A percentile compares a stretch with the other conserved stretches of the same genome.
phyloP scores from a whole-genome alignment of 2,888 invertebrate genomes.

The Pilophorus perplexus region DNA sequence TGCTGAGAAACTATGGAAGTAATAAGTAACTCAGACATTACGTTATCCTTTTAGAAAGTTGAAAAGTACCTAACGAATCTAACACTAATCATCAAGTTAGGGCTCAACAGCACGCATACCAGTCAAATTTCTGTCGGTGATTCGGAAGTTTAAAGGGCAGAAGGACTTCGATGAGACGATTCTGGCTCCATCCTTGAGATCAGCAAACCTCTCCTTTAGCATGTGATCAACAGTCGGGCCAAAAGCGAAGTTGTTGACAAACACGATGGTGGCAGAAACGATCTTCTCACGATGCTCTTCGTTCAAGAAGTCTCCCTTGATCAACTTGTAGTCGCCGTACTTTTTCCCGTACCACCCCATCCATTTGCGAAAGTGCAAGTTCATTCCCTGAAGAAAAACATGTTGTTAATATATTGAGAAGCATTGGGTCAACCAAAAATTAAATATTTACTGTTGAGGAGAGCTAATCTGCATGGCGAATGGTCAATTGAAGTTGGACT shows the following conservation, averaged over 20 bases:
- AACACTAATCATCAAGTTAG: too few relatives aligned
- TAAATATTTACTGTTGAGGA: too few relatives aligned
- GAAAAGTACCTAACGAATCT: too few relatives aligned
- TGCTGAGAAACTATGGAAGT: too few relatives aligned
- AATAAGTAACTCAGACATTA: too few relatives aligned
- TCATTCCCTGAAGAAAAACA: conserved; percentile 68
- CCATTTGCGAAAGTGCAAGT: conserved; percentile 85
- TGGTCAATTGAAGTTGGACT: too few relatives aligned
- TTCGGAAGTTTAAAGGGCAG: conserved; percentile 96
- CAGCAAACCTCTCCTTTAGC: conserved; percentile 92
- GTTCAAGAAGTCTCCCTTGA: conserved; percentile 92
- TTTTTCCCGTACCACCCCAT: conserved; percentile 98
- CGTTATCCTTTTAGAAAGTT: too few relatives aligned
- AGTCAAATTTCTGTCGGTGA: conserved; percentile 94
- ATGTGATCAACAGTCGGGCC: conserved; percentile 96
- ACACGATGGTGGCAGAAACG: conserved; percentile 90
- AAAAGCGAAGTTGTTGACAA: conserved; percentile 99
- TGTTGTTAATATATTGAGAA: not conserved
- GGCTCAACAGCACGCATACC: too few relatives aligned
- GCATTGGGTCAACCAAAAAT: too few relatives aligned
- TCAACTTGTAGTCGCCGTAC: conserved; percentile 83
- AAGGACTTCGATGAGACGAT: conserved; percentile 99
- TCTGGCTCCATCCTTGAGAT: conserved; percentile 89
- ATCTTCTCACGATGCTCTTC: conserved; percentile 92
- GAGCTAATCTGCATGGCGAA: too few relatives aligned